Base-by-base conservation (phyloP, 2,888 invertebrate species). In the Gasteruption jaculator region DNA sequence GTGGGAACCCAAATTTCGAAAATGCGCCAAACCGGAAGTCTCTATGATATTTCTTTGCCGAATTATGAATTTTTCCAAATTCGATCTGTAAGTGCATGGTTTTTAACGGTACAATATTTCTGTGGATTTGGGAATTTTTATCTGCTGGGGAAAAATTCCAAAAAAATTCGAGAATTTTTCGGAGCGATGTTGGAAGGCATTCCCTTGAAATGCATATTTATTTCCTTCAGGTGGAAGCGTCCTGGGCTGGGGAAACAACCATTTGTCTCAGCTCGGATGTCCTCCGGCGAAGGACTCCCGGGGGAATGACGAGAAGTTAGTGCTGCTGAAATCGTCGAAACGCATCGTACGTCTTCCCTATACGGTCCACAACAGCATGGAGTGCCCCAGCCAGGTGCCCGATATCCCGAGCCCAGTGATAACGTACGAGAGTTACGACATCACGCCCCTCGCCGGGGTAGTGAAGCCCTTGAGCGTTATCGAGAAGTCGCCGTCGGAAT, bases 211-310 rank as follows among this genome's bases (percentile, higher is more conserved):
- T 12, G 15, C n/a, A n/a, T 16, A 30, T 5, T 32, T 38, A 3
- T 24, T 32, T 35, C 20, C 41, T 53, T 16, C 27, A 57, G 65
- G 67, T 37, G 86, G 86, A 16, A 78, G 79, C 52, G 72, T 90
- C 20, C 81, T 82, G 66, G 83, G 83, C 6, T 86, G 89, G 77
- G 91, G 90, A 15, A 85, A 82, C 53, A 82, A 83, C 50, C 80
- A 77, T 37, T 73, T 76, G 65, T 80, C 80, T 24, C 85, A 83
- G 71, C 65, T 84, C 63, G 76, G 76, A 3, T 73, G 73, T 49
- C 72, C 74, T 30, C 77, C 74, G 7, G 68, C 77, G 14, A 79
- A 79, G 46, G 79, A 80, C 38, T 74, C 77, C 51, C 74, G 73
- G 34, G 74, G 77, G 38, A 78, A 81, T 33, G 77, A 75, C 3